These are phyloP conservation scores for Digitonthophagus gazella DNA, from an alignment of 2,888 invertebrate species.

Conservation along the genomic window DNA sequence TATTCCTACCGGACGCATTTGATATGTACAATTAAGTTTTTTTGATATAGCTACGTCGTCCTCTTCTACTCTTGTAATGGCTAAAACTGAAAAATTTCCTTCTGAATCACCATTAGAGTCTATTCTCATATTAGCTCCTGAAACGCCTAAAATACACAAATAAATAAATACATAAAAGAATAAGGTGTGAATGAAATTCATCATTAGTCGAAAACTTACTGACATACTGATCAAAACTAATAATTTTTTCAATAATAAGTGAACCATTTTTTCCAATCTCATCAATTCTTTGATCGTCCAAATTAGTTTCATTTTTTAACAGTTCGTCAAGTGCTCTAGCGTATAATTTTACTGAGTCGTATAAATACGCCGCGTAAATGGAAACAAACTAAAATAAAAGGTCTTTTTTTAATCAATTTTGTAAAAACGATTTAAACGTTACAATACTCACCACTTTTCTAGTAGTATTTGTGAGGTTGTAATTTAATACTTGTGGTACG, in stretches of 20 bases:
- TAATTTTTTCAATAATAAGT: constrained; percentile 81
- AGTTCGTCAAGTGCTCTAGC: constrained; percentile 80
- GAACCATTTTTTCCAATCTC: constrained; percentile 81
- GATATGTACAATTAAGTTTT: constrained; percentile 69
- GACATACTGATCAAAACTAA: constrained; percentile 78
- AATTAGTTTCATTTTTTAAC: constrained; percentile 55
- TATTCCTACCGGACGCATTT: constrained; percentile 82
- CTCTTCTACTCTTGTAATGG: constrained; percentile 58
- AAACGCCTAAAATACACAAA: constrained; percentile 81
- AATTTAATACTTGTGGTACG: constrained; percentile 63
- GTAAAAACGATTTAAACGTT: neutral
- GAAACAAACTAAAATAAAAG: constrained; percentile 67
- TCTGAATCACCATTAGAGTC: constrained; percentile 94
- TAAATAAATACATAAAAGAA: too few species aligned
- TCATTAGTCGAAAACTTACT: constrained; percentile 62
- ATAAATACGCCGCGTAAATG: constrained; percentile 90
- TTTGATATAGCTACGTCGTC: constrained; percentile 49
- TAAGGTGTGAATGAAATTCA: constrained; percentile 2
- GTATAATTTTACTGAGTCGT: constrained; percentile 91
- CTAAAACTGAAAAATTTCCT: constrained; percentile 94
- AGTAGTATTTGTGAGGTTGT: constrained; percentile 45
- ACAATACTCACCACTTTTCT: constrained; percentile 22
- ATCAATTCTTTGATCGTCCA: constrained; percentile 61
- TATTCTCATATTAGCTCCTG: constrained; percentile 88
- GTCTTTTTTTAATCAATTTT: neutral